A percentile compares a stretch with the other conserved stretches of the same genome.
phyloP scores from a whole-genome alignment of 2,888 invertebrate species.

The Tenthredo distinguenda region DNA sequence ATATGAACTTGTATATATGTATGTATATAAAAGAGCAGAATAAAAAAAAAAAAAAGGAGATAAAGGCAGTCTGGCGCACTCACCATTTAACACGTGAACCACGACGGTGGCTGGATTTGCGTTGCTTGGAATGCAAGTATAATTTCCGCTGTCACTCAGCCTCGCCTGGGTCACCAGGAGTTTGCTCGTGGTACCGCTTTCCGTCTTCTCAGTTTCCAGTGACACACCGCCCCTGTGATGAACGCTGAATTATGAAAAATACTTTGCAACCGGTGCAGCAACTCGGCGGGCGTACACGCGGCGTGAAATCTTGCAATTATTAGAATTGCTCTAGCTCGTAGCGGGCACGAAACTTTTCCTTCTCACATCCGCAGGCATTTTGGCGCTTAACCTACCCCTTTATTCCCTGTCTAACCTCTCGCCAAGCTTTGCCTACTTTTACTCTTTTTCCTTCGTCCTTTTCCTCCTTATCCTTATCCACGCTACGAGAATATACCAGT shows the following conservation, averaged over 20 bases:
- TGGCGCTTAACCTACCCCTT: slow-evolving; percentile 24
- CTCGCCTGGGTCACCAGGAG: slow-evolving; percentile 92
- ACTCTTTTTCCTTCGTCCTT: slow-evolving; percentile 13
- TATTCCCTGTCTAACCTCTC: slow-evolving; percentile 3
- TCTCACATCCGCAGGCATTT: slow-evolving; percentile 29
- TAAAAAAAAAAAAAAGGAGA: neutral
- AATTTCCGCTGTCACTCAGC: slow-evolving; percentile 92
- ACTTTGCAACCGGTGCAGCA: slow-evolving; percentile 61
- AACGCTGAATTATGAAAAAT: slow-evolving; percentile 76
- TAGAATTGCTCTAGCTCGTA: slow-evolving; percentile 31
- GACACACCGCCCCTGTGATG: slow-evolving; percentile 91
- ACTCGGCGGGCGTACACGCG: slow-evolving; percentile 20
- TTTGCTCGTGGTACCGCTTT: slow-evolving; percentile 89
- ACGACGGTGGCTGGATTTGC: slow-evolving; percentile 76
- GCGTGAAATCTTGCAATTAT: slow-evolving; percentile 24
- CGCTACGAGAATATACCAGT: neutral
- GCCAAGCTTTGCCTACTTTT: slow-evolving; percentile 7
- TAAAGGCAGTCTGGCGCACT: slow-evolving; percentile 57
- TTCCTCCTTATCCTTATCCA: slow-evolving; percentile 10
- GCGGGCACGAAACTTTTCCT: neutral
- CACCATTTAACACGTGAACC: slow-evolving; percentile 77
- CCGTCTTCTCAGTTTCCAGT: slow-evolving; percentile 91
- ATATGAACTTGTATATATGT: neutral
- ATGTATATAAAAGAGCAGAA: neutral
- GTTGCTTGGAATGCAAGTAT: slow-evolving; percentile 92